Conservation (phyloP, 1,140 invertebrate genomes). For the Paralvinella palmiformis region DNA sequence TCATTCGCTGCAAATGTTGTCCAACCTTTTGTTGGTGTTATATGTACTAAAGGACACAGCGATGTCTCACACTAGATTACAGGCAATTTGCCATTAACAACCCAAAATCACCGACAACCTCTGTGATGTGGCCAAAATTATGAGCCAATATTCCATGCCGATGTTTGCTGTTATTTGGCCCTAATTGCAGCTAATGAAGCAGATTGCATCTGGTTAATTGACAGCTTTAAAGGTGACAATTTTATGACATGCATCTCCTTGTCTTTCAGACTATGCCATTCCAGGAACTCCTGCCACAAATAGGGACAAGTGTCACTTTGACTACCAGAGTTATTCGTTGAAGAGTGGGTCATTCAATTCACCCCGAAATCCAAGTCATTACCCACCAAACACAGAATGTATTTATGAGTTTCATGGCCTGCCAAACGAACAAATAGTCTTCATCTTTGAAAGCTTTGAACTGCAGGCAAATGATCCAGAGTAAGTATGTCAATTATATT, state of each 20-base stretch:
- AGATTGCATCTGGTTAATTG: too few relatives aligned
- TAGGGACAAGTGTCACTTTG: constrained; percentile 75
- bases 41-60: too few relatives aligned
- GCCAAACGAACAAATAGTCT: constrained; percentile 70
- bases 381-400: constrained; percentile 88
- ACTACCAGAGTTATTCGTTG: constrained; percentile 75
- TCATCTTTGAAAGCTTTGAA: constrained; percentile 90
- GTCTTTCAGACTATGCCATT: constrained; percentile 61
- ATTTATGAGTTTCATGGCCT: constrained; percentile 69
- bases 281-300: constrained; percentile 88
- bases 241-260: not conserved
- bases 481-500: not conserved
- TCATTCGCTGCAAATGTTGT: too few relatives aligned
- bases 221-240: too few relatives aligned
- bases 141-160: too few relatives aligned
- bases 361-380: constrained; percentile 89
- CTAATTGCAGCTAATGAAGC: too few relatives aligned
- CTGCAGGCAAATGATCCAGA: constrained; percentile 49
- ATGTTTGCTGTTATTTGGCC: too few relatives aligned
- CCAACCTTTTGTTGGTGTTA: too few relatives aligned
- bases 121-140: too few relatives aligned
- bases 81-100: too few relatives aligned
- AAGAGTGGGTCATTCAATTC: constrained; percentile 91
- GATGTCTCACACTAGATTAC: too few relatives aligned
- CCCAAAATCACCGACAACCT: too few relatives aligned